A percentile compares a stretch with the other conserved stretches of the same genome.
These are phyloP conservation scores for Cottus gobio DNA, from an alignment of 2,113 vertebrate species.

Conservation along the genomic window DNA sequence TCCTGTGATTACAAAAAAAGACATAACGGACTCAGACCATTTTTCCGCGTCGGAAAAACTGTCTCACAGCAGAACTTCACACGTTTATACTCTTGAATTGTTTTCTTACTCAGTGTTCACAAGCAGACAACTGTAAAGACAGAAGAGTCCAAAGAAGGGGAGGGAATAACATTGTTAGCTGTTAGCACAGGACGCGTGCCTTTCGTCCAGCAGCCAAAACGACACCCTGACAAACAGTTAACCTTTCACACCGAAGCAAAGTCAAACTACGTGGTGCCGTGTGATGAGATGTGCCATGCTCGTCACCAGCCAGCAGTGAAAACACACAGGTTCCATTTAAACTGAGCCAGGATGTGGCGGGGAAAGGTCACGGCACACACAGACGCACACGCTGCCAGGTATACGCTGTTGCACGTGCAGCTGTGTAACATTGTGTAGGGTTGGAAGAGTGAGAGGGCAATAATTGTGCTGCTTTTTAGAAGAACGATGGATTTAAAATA, in stretches of 20 bases:
- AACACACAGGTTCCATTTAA: conserved; percentile 52
- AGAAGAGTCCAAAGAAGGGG: conserved; percentile 10
- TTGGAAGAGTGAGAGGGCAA: conserved; percentile 3
- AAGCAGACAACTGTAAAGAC: background rate
- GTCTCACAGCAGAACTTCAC: background rate
- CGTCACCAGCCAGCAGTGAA: conserved; percentile 55
- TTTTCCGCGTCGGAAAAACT: background rate
- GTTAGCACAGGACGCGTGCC: background rate
- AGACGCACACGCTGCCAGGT: background rate
- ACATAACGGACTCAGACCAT: background rate
- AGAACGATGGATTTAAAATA: conserved; percentile 39
- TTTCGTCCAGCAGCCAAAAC: conserved; percentile 37
- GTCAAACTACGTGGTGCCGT: conserved; percentile 44
- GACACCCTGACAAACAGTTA: conserved; percentile 61
- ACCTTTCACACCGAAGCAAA: conserved; percentile 61
- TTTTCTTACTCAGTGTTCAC: background rate
- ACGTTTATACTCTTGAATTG: background rate
- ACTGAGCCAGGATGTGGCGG: conserved; percentile 32
- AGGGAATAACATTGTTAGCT: background rate
- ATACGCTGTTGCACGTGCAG: background rate
- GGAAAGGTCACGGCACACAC: conserved; percentile 54
- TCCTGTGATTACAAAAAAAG: too few species aligned
- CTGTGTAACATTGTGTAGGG: background rate
- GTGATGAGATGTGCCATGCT: conserved; percentile 12
- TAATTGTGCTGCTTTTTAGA: conserved; percentile 32